These are phyloP conservation scores for Smutsia temminckii DNA, from an alignment of 2,797 vertebrate genomes.

Conservation along the genomic window DNA sequence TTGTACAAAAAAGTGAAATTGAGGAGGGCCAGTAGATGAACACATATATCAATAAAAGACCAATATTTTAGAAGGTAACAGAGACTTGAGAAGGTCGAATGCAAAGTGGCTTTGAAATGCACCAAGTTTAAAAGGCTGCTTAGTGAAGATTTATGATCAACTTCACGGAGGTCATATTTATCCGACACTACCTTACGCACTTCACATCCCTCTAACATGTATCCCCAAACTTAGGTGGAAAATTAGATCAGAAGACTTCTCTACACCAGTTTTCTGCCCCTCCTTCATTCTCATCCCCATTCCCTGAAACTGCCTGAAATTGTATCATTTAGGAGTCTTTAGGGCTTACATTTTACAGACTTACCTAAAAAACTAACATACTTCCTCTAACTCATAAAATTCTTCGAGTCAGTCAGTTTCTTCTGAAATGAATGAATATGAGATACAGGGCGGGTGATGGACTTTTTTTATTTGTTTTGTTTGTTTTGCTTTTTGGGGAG, in stretches of 20 bases:
- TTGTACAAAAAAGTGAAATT: neutral
- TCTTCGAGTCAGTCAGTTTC: neutral
- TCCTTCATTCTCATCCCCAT: neutral
- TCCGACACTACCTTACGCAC: neutral
- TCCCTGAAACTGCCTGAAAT: neutral
- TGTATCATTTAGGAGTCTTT: neutral
- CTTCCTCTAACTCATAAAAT: neutral
- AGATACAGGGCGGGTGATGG: neutral
- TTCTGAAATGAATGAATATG: neutral
- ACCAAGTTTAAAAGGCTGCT: neutral
- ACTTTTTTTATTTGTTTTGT: neutral
- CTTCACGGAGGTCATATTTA: neutral
- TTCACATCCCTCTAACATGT: neutral
- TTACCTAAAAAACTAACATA: neutral
- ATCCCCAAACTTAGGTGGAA: neutral
- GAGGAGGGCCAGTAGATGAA: neutral
- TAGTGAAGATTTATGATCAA: neutral
- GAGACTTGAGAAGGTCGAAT: neutral
- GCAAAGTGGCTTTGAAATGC: neutral
- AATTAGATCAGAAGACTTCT: neutral
- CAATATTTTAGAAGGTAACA: neutral
- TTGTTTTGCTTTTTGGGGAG: fast-evolving
- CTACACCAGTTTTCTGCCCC: neutral
- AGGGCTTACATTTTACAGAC: neutral
- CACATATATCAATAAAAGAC: neutral